A percentile compares a stretch with the other conserved stretches of the same genome.
Evolutionary conservation across 92 coral and sea anemone genomes (phyloP).

Genomic region (Pocillopora grandis): DNA sequence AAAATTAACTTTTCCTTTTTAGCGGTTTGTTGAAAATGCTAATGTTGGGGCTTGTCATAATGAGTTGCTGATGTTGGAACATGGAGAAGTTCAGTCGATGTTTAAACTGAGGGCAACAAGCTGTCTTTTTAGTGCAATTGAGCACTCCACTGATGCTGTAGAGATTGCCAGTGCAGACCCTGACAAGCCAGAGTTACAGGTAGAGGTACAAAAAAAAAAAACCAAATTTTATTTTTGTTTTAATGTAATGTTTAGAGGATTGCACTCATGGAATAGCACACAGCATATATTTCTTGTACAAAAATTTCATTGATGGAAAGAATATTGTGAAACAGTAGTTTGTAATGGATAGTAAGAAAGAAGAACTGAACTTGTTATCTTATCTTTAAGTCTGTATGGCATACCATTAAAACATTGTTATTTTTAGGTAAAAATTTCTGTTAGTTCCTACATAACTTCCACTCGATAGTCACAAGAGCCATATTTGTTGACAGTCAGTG

Average conservation of each 20-base stretch:
- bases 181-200: slow-evolving; percentile 84
- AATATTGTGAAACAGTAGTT: too few species aligned
- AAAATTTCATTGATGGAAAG: too few species aligned
- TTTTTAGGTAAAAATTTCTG: too few species aligned
- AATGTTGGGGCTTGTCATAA: slow-evolving; percentile 94
- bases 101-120: slow-evolving; percentile 91
- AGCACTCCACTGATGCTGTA: slow-evolving; percentile 91
- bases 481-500: too few species aligned
- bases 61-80: slow-evolving; percentile 92
- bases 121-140: slow-evolving; percentile 90
- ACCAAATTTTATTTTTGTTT: not conserved
- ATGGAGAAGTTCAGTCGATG: slow-evolving; percentile 91
- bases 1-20: not conserved
- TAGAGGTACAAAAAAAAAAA: slow-evolving; percentile 54
- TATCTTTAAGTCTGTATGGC: too few species aligned
- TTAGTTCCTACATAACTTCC: too few species aligned
- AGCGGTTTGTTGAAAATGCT: slow-evolving; percentile 90
- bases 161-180: slow-evolving; percentile 90
- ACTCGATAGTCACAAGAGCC: too few species aligned
- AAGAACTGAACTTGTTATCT: too few species aligned
- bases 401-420: too few species aligned
- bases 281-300: not conserved
- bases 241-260: not conserved
- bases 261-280: not conserved
- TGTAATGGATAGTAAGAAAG: too few species aligned